Conservation (phyloP, 2,797 vertebrate genomes). For the Sciaenops ocellatus region DNA sequence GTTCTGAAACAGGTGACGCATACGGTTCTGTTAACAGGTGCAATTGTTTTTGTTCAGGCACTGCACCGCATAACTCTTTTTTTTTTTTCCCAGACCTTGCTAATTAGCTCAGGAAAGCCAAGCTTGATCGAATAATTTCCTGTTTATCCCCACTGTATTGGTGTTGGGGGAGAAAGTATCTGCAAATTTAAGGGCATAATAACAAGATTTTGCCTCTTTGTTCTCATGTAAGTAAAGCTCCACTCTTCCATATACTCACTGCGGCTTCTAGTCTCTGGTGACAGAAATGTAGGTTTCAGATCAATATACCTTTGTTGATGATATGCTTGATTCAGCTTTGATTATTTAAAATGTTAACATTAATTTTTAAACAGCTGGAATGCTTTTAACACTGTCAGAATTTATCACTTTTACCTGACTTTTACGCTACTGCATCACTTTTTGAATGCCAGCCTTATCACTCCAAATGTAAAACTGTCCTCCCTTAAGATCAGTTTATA, state of each 20-base stretch:
- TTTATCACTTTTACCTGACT: neutral
- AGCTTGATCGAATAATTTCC: slow-evolving; percentile 72
- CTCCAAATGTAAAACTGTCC: slow-evolving; percentile 14
- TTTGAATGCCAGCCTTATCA: slow-evolving; percentile 1
- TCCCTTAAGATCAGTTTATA: neutral
- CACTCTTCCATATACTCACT: neutral
- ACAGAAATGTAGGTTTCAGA: neutral
- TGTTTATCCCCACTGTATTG: slow-evolving; percentile 48
- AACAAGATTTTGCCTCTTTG: slow-evolving; percentile 14
- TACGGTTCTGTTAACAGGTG: slow-evolving; percentile 78
- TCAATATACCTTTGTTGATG: slow-evolving; percentile 6
- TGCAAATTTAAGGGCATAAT: slow-evolving; percentile 11
- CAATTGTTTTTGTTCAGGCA: slow-evolving; percentile 69
- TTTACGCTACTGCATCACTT: neutral
- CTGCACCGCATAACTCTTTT: slow-evolving; percentile 58
- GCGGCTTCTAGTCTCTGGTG: neutral
- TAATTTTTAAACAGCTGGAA: neutral
- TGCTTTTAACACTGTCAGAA: neutral
- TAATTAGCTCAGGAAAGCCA: slow-evolving; percentile 73
- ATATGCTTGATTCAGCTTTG: neutral
- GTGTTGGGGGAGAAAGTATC: neutral
- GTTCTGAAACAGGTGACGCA: slow-evolving; percentile 74
- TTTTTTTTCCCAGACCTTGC: slow-evolving; percentile 63
- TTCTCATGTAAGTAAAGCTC: slow-evolving; percentile 13
- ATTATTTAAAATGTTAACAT: slow-evolving; percentile 5